Conservation (phyloP, 1,140 invertebrate genomes). For the Drosophila insularis region DNA sequence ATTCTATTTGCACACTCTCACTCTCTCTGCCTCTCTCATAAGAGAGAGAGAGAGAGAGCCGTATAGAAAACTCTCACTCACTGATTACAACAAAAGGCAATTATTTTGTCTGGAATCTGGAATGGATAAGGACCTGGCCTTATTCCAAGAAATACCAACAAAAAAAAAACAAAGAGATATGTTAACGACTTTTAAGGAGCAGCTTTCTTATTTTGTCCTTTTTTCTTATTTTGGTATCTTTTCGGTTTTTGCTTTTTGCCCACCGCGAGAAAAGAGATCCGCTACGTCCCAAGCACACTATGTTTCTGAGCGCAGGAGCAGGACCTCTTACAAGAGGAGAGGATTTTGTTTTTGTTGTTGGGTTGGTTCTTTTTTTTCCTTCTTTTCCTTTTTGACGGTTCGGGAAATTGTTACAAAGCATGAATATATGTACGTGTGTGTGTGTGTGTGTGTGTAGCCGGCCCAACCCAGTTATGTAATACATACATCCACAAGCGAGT, state of each 20-base stretch:
- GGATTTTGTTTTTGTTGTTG: constrained; percentile 19
- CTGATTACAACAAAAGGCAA: background rate
- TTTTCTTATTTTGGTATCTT: constrained; percentile 3
- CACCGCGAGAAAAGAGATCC: constrained; percentile 63
- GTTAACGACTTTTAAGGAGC: background rate
- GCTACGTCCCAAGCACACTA: constrained; percentile 68
- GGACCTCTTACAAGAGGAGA: constrained; percentile 37
- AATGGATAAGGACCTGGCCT: background rate
- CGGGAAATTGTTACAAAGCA: constrained; percentile 66
- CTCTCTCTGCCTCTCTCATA: constrained; percentile 10
- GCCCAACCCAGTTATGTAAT: constrained; percentile 74
- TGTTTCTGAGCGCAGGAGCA: constrained; percentile 72
- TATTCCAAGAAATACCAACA: background rate
- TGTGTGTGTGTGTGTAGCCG: constrained; percentile 21
- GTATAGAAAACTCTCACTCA: background rate
- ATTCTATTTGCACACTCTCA: background rate
- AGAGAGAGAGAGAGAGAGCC: background rate
- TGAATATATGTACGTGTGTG: constrained; percentile 4
- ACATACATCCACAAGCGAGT: constrained; percentile 49
- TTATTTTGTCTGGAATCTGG: background rate
- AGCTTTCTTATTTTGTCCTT: background rate
- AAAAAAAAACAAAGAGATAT: background rate
- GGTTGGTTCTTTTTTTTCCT: constrained; percentile 5
- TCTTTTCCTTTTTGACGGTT: constrained; percentile 11
- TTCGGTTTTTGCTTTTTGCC: constrained; percentile 11